Conservation (phyloP, 2,797 vertebrate species). For the Thamnophis elegans region DNA sequence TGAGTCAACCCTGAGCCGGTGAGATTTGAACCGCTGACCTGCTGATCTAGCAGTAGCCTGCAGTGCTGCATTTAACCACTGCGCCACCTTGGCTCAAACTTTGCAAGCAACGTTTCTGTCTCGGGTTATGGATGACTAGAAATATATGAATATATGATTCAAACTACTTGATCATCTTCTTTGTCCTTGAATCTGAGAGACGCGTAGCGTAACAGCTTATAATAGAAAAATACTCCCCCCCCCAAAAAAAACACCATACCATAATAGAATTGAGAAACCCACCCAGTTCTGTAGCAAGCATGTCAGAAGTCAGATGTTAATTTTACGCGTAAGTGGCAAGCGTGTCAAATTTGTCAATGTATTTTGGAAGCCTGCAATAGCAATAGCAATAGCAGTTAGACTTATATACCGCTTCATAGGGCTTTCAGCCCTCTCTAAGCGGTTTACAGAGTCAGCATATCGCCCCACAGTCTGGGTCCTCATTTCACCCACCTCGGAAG, state of each 20-base stretch:
- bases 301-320: background rate
- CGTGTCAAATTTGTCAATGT: background rate
- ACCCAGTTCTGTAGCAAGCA: background rate
- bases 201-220: background rate
- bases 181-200: background rate
- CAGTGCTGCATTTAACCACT: too few species aligned
- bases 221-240: background rate
- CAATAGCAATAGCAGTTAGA: too few species aligned
- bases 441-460: too few species aligned
- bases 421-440: too few species aligned
- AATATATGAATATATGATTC: slow-evolving; percentile 1
- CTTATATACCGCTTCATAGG: too few species aligned
- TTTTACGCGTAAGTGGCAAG: background rate
- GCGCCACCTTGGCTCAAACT: too few species aligned
- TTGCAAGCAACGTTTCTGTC: background rate
- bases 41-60: too few species aligned
- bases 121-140: background rate
- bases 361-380: background rate
- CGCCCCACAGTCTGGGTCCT: too few species aligned
- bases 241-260: background rate
- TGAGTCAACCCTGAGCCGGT: too few species aligned
- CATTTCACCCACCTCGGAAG: too few species aligned
- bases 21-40: too few species aligned
- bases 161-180: background rate
- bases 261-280: background rate